Evolutionary conservation across 2,113 vertebrate species (phyloP).

Genomic region (Chauna torquata): DNA sequence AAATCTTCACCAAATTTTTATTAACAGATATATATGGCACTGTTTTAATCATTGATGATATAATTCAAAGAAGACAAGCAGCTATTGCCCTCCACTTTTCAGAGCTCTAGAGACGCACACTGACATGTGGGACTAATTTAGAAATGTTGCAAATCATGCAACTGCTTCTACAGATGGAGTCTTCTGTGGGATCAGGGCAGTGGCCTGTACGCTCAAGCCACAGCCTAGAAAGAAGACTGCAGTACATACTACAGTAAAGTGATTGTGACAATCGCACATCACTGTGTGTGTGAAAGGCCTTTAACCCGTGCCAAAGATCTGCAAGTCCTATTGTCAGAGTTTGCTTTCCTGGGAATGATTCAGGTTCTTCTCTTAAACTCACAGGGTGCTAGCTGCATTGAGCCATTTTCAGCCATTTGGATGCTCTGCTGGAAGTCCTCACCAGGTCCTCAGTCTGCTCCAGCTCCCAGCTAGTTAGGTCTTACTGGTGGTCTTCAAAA

Average conservation of each 20-base stretch:
- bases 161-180: not conserved
- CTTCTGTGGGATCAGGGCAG: not conserved
- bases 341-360: not conserved
- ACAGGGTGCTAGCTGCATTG: not conserved
- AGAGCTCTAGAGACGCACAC: not conserved
- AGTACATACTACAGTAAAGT: not conserved
- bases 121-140: not conserved
- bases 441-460: not conserved
- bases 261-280: not conserved
- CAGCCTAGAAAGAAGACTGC: rapidly evolving
- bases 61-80: not conserved
- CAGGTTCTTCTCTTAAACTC: not conserved
- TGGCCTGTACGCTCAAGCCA: not conserved
- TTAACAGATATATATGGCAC: not conserved
- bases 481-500: not conserved
- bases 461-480: not conserved
- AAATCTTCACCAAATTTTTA: not conserved
- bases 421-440: not conserved
- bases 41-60: not conserved
- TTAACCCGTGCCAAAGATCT: not conserved
- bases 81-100: not conserved
- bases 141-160: not conserved
- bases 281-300: rapidly evolving
- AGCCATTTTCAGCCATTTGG: not conserved
- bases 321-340: not conserved